phyloP scores from a whole-genome alignment of 2,888 invertebrate genomes.

The Cataglyphis rosenhaueri region DNA sequence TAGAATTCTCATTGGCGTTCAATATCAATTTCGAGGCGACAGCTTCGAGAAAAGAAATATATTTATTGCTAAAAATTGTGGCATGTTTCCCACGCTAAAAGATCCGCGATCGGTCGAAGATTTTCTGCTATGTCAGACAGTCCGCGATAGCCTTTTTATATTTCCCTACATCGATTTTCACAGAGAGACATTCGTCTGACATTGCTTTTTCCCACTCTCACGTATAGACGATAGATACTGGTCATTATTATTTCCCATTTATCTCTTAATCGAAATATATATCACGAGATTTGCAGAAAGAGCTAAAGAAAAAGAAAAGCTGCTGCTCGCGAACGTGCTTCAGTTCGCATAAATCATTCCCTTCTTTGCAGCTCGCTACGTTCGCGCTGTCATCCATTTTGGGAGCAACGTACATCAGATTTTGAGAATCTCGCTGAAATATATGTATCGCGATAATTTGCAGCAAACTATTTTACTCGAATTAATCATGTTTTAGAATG shows the following conservation, averaged over 20 bases:
- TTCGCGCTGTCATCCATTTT: slow-evolving; percentile 14
- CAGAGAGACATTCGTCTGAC: slow-evolving; percentile 37
- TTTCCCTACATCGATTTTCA: slow-evolving; percentile 48
- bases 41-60: slow-evolving; percentile 43
- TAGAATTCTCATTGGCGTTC: slow-evolving; percentile 20
- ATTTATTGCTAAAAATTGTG: slow-evolving; percentile 48
- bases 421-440: slow-evolving; percentile 6
- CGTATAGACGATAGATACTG: slow-evolving; percentile 31
- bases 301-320: slow-evolving; percentile 18
- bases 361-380: slow-evolving; percentile 3
- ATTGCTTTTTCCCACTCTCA: slow-evolving; percentile 31
- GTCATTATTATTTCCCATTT: slow-evolving; percentile 49
- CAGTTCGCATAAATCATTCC: slow-evolving; percentile 33
- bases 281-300: slow-evolving; percentile 43
- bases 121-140: slow-evolving; percentile 57
- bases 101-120: slow-evolving; percentile 23
- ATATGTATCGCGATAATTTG: not conserved
- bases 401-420: slow-evolving; percentile 20
- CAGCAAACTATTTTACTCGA: not conserved
- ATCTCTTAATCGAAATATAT: slow-evolving; percentile 53
- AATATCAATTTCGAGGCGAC: slow-evolving; percentile 37
- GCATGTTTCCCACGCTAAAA: slow-evolving; percentile 16
- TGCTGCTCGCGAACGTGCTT: slow-evolving; percentile 19
- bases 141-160: slow-evolving; percentile 53
- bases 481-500: slow-evolving; percentile 13